phyloP scores from a whole-genome alignment of 2,888 invertebrate species.

The Taphrorychus bicolor region DNA sequence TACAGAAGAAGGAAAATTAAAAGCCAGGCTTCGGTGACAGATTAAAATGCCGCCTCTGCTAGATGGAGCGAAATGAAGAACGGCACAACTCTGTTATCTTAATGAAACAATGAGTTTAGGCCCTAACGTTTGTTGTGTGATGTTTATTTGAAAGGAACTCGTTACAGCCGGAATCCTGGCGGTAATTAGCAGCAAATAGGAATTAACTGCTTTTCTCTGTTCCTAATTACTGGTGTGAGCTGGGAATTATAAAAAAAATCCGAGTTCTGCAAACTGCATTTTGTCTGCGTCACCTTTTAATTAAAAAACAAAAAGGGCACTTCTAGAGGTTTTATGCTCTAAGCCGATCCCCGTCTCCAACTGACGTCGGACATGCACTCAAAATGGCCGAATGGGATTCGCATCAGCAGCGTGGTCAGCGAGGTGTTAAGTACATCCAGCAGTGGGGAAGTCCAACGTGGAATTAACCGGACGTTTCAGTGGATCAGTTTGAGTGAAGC shows the following conservation, averaged over 20 bases:
- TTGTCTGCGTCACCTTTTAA: too few species aligned
- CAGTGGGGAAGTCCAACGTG: background rate
- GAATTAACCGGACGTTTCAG: background rate
- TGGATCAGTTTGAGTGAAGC: background rate
- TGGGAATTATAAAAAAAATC: too few species aligned
- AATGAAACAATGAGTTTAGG: background rate
- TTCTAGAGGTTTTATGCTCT: background rate
- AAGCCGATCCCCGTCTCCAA: background rate
- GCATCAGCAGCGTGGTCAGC: background rate
- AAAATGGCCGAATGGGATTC: conserved; percentile 5
- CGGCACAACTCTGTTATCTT: background rate
- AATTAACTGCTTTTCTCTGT: too few species aligned
- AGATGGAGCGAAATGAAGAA: background rate
- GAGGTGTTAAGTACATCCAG: conserved; percentile 10
- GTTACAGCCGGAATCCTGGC: background rate
- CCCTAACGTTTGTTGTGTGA: background rate
- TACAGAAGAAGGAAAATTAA: conserved; percentile 24
- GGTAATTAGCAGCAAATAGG: background rate
- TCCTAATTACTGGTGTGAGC: too few species aligned
- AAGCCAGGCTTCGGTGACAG: conserved; percentile 22
- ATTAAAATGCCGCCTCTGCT: conserved; percentile 11
- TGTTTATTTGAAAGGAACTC: background rate
- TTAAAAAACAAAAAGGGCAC: background rate
- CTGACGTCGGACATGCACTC: conserved; percentile 8
- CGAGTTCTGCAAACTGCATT: too few species aligned